Evolutionary conservation across 2,888 invertebrate genomes (phyloP), one percentile per base, ranked within the genome.

Genomic region (Callinectes sapidus): DNA sequence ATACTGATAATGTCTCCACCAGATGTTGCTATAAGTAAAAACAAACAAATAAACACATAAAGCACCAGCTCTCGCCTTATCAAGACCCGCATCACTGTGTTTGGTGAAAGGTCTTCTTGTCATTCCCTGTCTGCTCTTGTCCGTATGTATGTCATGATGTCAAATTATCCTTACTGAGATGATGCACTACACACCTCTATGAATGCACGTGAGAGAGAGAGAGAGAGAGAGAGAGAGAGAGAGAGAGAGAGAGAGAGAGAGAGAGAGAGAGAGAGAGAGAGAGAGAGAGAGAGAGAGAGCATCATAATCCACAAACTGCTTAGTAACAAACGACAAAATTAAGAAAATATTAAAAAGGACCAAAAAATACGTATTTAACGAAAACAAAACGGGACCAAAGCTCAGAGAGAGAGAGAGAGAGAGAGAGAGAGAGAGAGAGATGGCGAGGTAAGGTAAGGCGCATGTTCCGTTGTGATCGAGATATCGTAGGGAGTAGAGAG

Each of bases 391-490:
- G 10, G 10, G 48, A 48, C 48, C 48, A 10, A 48, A 5, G 48
- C 0, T 48, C 48, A 48, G 48, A 61, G 61, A 71, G 71, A 71
- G 71, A 71, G 71, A 71, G 71, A 71, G n/a, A n/a, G 66, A 71
- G 71, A 71, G 71, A 71, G 71, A 71, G 71, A 71, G 71, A 71
- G 71, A 71, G 71, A 71, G 71, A 71, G 28, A 71, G n/a, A 28
- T 18, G 28, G n/a, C 1, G 28, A 28, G 23, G 18, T 18, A 1
- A 23, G 28, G 28, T 13, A 28, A 28, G 71, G 71, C n/a, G 71
- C 71, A 28, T 71, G 71, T 71, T 71, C n/a, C 28, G 71, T 71
- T 71, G 71, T 71, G 81, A 81, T 81, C 81, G 81, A 81, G 35
- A 81, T 81, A 32, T 32, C 32, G 10, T 35, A 32, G 81, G 32